These are phyloP conservation scores for Neuroscelio doddi DNA, from an alignment of 2,888 invertebrate genomes.

Conservation along the genomic window DNA sequence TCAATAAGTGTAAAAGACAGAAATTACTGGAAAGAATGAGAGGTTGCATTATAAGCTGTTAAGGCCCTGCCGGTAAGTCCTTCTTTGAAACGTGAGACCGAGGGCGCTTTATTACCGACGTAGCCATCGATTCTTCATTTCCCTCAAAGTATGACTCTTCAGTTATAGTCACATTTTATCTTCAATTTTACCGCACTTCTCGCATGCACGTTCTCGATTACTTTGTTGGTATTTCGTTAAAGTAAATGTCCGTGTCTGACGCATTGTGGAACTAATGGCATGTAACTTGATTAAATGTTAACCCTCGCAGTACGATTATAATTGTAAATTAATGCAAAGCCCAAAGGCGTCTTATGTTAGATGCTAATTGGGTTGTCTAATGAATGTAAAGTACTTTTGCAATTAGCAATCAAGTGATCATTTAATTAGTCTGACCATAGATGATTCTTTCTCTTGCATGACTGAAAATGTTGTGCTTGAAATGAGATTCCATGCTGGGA, in stretches of 20 bases:
- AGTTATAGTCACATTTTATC: no score
- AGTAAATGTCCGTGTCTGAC: not conserved
- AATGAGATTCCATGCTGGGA: no score
- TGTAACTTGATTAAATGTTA: conserved; percentile 20
- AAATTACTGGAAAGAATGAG: conserved; percentile 14
- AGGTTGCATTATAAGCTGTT: conserved; percentile 23
- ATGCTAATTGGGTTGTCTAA: conserved; percentile 23
- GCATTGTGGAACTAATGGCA: no score
- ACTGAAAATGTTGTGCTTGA: no score
- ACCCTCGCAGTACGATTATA: conserved; percentile 16
- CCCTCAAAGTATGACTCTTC: no score
- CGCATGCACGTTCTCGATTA: no score
- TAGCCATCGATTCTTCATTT: conserved; percentile 57
- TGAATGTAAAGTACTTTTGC: conserved; percentile 20
- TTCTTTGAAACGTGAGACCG: conserved; percentile 39
- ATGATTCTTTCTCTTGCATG: no score
- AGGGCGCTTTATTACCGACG: conserved; percentile 65
- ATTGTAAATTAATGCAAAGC: conserved; percentile 20
- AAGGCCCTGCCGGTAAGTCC: conserved; percentile 62
- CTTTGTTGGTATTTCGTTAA: no score
- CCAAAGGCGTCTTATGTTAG: conserved; percentile 1
- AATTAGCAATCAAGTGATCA: conserved; percentile 33
- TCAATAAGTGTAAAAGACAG: not conserved
- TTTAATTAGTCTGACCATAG: conserved; percentile 35
- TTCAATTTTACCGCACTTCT: no score